Conservation (phyloP, 2,888 invertebrate species). For the Poecilus cupreus region DNA sequence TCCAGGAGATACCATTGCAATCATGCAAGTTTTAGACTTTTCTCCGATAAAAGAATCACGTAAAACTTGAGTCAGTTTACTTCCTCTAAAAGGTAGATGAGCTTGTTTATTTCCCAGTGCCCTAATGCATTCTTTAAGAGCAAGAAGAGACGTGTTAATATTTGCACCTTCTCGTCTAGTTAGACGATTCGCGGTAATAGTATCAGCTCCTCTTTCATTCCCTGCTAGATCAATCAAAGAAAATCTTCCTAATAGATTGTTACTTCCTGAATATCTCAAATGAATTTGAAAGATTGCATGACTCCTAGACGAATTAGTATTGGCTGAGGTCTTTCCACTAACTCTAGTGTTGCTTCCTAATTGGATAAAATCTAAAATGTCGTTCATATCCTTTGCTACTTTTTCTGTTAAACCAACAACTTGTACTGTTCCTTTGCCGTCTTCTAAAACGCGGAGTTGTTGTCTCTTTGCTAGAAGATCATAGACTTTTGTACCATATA, state of each 20-base stretch:
- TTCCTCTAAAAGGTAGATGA: constrained; percentile 97
- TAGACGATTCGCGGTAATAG: constrained; percentile 95
- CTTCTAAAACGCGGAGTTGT: constrained; percentile 95
- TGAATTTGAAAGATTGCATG: constrained; percentile 99
- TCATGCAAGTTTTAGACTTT: constrained; percentile 99
- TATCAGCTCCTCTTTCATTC: constrained; percentile 99
- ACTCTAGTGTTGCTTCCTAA: constrained; percentile 92
- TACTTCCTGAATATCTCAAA: constrained; percentile 83
- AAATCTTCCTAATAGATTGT: constrained; percentile 95
- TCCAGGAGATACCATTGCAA: constrained; percentile 99
- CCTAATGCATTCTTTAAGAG: constrained; percentile 97
- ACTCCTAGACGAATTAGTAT: constrained; percentile 97
- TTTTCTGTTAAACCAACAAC: constrained; percentile 97
- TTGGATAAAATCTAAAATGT: constrained; percentile 94
- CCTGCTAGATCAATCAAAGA: constrained; percentile 98
- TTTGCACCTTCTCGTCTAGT: constrained; percentile 96
- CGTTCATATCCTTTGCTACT: constrained; percentile 84
- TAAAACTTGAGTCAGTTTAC: constrained; percentile 95
- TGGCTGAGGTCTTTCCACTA: constrained; percentile 97
- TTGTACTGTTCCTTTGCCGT: constrained; percentile 98
- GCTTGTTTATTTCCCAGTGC: constrained; percentile 96
- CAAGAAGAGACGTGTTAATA: constrained; percentile 96
- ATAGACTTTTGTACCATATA: constrained; percentile 97
- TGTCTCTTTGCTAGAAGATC: constrained; percentile 93
- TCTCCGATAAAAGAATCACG: constrained; percentile 99